phyloP scores from a whole-genome alignment of 2,113 vertebrate species.

The Sapajus apella region DNA sequence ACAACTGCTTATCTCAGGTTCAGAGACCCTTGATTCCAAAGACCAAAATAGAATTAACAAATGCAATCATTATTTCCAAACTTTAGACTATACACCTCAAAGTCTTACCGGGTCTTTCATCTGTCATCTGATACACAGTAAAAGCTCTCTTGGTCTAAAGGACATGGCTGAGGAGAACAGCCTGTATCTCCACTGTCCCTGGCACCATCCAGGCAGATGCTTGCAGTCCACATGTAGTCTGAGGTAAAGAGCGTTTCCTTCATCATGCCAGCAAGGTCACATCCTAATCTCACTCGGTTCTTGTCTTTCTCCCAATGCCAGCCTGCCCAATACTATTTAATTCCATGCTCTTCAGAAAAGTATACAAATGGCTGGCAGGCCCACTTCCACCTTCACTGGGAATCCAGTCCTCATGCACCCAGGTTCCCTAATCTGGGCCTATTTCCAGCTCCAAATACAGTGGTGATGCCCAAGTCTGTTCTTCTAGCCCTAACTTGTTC shows the following conservation, averaged over 20 bases:
- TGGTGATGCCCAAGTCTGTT: not conserved
- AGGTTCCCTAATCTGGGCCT: not conserved
- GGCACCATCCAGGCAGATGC: not conserved
- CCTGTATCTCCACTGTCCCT: accelerated
- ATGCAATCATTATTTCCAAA: not conserved
- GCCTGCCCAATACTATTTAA: not conserved
- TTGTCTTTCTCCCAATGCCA: accelerated
- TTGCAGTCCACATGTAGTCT: not conserved
- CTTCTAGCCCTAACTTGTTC: not conserved
- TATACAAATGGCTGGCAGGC: not conserved
- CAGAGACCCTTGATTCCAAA: not conserved
- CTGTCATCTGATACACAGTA: not conserved
- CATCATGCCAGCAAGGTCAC: accelerated
- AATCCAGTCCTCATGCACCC: not conserved
- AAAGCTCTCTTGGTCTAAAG: not conserved
- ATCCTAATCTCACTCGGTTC: not conserved
- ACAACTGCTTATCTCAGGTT: not conserved
- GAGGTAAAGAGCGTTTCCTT: not conserved
- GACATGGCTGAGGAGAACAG: not conserved
- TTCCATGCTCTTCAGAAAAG: not conserved
- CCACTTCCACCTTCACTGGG: not conserved
- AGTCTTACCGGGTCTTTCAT: not conserved
- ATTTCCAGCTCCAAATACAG: not conserved
- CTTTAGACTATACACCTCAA: not conserved
- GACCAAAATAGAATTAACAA: not conserved